Evolutionary conservation across 1,140 invertebrate species (phyloP), one percentile per base, ranked within the genome.

Genomic region (Hesperophylax magnus): DNA sequence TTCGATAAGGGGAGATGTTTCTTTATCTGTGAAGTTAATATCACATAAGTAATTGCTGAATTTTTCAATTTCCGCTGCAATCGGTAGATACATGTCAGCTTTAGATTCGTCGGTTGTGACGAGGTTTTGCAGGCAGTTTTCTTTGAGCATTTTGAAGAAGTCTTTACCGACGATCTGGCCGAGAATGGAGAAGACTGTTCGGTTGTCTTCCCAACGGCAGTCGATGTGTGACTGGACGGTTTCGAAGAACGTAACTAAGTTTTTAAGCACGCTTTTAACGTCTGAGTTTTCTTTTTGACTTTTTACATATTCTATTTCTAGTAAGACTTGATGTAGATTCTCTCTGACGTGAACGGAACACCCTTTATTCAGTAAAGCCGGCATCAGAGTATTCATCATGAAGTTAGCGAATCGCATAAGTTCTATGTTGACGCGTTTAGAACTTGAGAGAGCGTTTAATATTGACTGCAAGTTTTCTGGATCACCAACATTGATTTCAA

Each of bases 31-130:
- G 86, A 90, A 90, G 67, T 88, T 87, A 15, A 89, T 81, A 34
- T 90, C 88, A 58, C 88, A 85, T 7, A 90, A 74, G 78, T 89
- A 90, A 71, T 87, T 88, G 79, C 89, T 89, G 80, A 90, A 90
- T 0, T 85, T 85, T 61, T 89, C 88, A 60, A 90, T 81, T 65
- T 90, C 88, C 58, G 78, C 54, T 15, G 15, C 82, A 22, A 84
- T 75, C 67, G 72, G 8, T 4, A 69, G 67, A 79, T 85, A 69
- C 72, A 69, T 83, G 81, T 83, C 77, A 5, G n/a, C 72, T 47
- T 47, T 52, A 18, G 69, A 17, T 18, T 75, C 69, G 18, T 81
- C 78, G 3, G 77, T 67, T 15, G 69, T 77, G 15, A 75, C n/a
- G 39, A 65, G 52, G n/a, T 78, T 65, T 20, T 80, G 77, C 3